Base-by-base conservation (phyloP, 92 coral and sea anemone genomes). In the Zoanthus solanderi region DNA sequence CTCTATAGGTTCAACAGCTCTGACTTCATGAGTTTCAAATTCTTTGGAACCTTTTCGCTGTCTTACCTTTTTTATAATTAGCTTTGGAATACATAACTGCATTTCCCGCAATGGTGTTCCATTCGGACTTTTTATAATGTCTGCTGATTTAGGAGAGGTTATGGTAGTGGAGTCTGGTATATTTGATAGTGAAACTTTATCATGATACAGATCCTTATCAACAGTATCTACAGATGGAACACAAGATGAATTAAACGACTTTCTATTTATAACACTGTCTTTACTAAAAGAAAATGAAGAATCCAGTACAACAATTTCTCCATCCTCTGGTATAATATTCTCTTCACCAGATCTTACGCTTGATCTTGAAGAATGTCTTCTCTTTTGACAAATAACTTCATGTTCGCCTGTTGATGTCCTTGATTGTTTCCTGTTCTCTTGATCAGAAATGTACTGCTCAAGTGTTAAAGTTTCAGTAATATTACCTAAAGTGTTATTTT, bases 31-130 rank as follows among this genome's bases (percentile, higher is more conserved):
- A 2, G 98, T 95, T 69, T 94, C 98, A 32, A 92, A 93, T 29
- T 97, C 99, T 75, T 83, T 85, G 14, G 97, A 91, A 6, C 98
- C 98, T 69, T 96, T 91, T 0, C 95, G 89, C 68, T 92, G 96
- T 60, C 90, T 96, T 11, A 94, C 91, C 74, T 93, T 97, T 50
- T 96, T 92, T 61, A 97, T 92, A 60, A 97, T 96, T 47, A 97
- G 87, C 83, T 97, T 97, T 50, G 99, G 99, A 83, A 97, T 94
- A 82, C 93, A 93, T 65, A 95, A 69, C 52, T 91, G 98, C 67
- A 95, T 75, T 73, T 94, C 96, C 71, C 90, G 83, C 8, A 91
- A 88, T 30, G 91, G 84, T 68, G 89, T 91, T 81, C 85, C 85
- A 13, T 31, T 75, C 28, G 85, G 85, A 47, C 85, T 81, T 77